A percentile compares a stretch with the other conserved stretches of the same genome.
These are phyloP conservation scores for Pristionchus entomophagus DNA, from an alignment of 2,888 invertebrate genomes.

Conservation along the genomic window DNA sequence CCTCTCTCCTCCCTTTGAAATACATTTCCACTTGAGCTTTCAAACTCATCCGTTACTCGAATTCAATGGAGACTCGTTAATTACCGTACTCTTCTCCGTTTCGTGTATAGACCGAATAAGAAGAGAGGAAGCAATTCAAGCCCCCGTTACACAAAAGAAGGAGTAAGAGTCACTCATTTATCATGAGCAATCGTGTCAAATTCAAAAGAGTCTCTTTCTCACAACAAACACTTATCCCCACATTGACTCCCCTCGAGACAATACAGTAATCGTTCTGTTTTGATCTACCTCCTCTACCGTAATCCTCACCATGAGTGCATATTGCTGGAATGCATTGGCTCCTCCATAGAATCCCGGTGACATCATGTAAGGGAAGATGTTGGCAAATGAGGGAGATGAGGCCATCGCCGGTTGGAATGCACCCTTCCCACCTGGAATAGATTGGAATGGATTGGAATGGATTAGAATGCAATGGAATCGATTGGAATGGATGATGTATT, in stretches of 20 bases:
- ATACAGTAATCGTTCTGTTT: conserved; percentile 18
- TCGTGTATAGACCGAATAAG: conserved; percentile 30
- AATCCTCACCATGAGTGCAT: conserved; percentile 25
- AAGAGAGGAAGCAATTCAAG: conserved; percentile 17
- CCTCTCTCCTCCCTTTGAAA: neutral
- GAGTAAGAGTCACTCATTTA: conserved; percentile 19
- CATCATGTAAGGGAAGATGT: neutral
- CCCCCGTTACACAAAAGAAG: neutral
- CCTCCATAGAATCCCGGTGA: neutral
- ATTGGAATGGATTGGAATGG: neutral
- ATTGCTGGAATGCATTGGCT: neutral
- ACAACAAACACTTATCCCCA: conserved; percentile 1
- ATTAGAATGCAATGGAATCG: neutral
- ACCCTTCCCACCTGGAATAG: conserved; percentile 5
- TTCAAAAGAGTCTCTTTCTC: neutral
- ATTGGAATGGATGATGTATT: neutral
- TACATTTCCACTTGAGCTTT: neutral
- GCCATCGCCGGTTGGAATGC: conserved; percentile 6
- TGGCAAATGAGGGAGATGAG: conserved; percentile 15
- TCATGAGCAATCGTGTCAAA: neutral
- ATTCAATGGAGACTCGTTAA: conserved; percentile 3
- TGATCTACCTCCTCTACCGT: neutral
- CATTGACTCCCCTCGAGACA: neutral
- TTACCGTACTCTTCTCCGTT: conserved; percentile 1
- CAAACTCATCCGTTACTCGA: neutral